phyloP scores from a whole-genome alignment of 1,140 invertebrate species.

The Drosophila sproati region DNA sequence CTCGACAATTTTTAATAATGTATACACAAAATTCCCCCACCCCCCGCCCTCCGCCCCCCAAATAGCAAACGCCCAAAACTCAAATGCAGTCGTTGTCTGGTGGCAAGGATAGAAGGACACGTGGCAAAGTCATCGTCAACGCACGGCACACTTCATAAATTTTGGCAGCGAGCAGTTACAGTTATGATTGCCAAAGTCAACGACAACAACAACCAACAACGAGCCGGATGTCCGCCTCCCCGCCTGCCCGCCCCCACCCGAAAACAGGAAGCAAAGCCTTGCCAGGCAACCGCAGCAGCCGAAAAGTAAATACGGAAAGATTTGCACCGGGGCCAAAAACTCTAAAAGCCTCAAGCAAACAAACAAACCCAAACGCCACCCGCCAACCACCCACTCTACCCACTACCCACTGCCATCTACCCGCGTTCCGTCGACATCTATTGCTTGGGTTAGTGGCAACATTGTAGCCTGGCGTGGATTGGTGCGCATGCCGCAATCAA shows the following conservation, averaged over 20 bases:
- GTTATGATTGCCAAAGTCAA: slow-evolving; percentile 83
- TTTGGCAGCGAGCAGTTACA: slow-evolving; percentile 76
- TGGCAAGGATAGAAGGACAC: slow-evolving; percentile 26
- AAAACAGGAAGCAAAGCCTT: slow-evolving; percentile 71
- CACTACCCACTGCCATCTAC: no score
- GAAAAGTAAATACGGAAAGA: slow-evolving; percentile 69
- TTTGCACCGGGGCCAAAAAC: slow-evolving; percentile 42
- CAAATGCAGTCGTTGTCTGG: slow-evolving; percentile 59
- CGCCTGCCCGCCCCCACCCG: background rate
- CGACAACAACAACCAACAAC: slow-evolving; percentile 53
- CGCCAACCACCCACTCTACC: background rate
- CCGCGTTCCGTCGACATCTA: background rate
- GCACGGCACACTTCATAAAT: slow-evolving; percentile 84
- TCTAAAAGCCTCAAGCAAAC: slow-evolving; percentile 61
- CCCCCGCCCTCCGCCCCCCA: slow-evolving; percentile 3
- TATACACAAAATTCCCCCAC: slow-evolving; percentile 52
- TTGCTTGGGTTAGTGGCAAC: slow-evolving; percentile 44
- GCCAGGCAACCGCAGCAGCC: slow-evolving; percentile 66
- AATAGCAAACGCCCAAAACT: slow-evolving; percentile 66
- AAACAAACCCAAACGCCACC: slow-evolving; percentile 46
- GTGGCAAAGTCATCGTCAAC: slow-evolving; percentile 63
- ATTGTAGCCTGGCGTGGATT: slow-evolving; percentile 60
- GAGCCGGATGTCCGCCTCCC: slow-evolving; percentile 38
- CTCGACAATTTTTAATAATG: slow-evolving; percentile 54
- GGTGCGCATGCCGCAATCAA: slow-evolving; percentile 81